Evolutionary conservation across 2,113 vertebrate genomes (phyloP).

Genomic region (Epinephelus moara): DNA sequence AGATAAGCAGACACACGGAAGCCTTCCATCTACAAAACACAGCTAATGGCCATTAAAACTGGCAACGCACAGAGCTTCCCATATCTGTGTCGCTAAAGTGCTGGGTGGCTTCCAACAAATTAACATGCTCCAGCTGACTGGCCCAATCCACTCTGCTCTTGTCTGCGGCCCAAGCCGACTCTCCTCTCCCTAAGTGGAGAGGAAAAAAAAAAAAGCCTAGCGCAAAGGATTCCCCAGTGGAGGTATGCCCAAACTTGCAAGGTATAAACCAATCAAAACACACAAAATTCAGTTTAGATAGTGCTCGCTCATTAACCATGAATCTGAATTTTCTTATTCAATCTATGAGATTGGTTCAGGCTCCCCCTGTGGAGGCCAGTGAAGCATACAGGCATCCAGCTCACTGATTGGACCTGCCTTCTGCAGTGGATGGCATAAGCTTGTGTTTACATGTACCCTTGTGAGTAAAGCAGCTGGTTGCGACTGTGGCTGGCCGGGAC

Average conservation of each 20-base stretch:
- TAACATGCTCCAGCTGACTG: constrained; percentile 67
- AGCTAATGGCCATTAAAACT: constrained; percentile 58
- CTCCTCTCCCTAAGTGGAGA: constrained; percentile 19
- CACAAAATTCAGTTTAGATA: not conserved
- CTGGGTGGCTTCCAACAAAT: constrained; percentile 70
- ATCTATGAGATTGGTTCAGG: not conserved
- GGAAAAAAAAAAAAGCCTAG: constrained; percentile 7
- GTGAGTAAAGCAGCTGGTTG: constrained; percentile 24
- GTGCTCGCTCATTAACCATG: not conserved
- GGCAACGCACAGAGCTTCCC: constrained; percentile 54
- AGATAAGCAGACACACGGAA: constrained; percentile 42
- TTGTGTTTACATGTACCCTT: constrained; percentile 5
- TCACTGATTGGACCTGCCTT: constrained; percentile 3
- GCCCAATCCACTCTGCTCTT: constrained; percentile 52
- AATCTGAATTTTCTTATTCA: not conserved
- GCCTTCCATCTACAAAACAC: constrained; percentile 47
- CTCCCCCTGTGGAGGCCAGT: not conserved
- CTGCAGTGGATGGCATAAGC: not conserved
- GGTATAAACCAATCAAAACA: constrained; percentile 6
- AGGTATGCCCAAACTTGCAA: not conserved
- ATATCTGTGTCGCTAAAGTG: constrained; percentile 61
- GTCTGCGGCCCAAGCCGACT: constrained; percentile 35
- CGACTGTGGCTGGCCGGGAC: not conserved
- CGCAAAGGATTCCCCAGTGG: constrained; percentile 40
- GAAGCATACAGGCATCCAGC: not conserved